These are phyloP conservation scores for Sus cebifrons DNA, from an alignment of 2,797 vertebrate species.

Conservation along the genomic window DNA sequence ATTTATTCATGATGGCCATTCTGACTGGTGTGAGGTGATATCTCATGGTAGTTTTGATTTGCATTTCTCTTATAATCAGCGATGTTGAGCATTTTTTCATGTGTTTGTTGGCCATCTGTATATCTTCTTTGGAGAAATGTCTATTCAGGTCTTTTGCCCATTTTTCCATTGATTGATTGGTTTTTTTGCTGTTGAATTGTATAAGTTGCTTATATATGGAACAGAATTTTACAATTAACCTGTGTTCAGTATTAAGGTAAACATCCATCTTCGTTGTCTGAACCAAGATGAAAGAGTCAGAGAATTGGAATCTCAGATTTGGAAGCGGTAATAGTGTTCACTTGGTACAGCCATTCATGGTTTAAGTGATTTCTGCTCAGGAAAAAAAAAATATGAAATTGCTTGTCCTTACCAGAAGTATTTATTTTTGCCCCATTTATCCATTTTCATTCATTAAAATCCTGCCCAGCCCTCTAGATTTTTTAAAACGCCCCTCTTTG, in stretches of 20 bases:
- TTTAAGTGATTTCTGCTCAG: neutral
- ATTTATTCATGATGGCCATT: no score
- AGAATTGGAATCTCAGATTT: neutral
- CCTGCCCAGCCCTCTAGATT: neutral
- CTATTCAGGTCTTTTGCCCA: no score
- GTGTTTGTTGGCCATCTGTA: no score
- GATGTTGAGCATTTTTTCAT: no score
- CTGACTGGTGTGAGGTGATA: no score
- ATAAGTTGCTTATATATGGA: neutral
- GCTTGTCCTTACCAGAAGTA: neutral
- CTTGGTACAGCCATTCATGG: neutral
- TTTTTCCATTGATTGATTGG: no score
- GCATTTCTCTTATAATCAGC: no score
- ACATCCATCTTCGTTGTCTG: neutral
- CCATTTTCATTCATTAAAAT: neutral
- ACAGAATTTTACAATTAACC: neutral
- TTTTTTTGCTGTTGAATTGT: no score
- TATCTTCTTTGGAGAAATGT: no score
- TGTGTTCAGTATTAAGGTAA: neutral
- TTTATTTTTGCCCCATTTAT: neutral
- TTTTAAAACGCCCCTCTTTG: neutral
- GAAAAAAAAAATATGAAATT: neutral
- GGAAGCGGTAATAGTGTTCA: neutral
- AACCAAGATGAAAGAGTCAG: neutral
- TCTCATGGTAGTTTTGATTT: no score